Evolutionary conservation across 2,888 invertebrate species (phyloP), one percentile per base, ranked within the genome.

Genomic region (Cylloceria caligata): DNA sequence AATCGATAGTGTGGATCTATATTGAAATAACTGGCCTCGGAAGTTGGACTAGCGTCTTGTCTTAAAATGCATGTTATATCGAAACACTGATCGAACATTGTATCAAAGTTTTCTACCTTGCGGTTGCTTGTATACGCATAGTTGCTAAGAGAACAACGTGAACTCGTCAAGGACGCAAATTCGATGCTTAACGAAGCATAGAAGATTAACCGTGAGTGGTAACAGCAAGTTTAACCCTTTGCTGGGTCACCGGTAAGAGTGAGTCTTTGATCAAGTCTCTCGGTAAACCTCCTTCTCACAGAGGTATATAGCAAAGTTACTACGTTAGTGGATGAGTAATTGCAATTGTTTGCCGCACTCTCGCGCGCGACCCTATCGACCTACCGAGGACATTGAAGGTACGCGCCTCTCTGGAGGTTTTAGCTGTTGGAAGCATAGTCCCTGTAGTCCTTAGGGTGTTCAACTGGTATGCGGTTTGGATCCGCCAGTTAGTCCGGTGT

Each of bases 311-410:
- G 7, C 30, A 24, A 75, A 75, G 67, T 75, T 75, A 36, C 45
- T 21, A 19, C 57, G 34, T 57, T 57, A 11, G 19, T 16, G 52
- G 55, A 30, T 30, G 5, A 57, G 34, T 75, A 75, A 75, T 75
- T 75, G 74, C 65, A 55, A 74, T 74, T 74, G 74, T 74, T 74
- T 74, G 64, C 64, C 52, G 34, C 49, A 49, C 52, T 74, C 49
- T 52, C 52, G 24, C 64, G 39, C 49, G 3, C 57, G n/a, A 1
- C 7, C n/a, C n/a, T 52, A 65, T 52, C 42, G 65, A 74, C 39
- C 34, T 13, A 16, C 49, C 24, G 49, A 67, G 47, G 34, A 49
- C 19, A 27, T 45, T 27, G 39, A 39, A 1, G 16, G 3, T 4
- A 5, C 7, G 47, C 19, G 34, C 9, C 4, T 45, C 9, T n/a